Conservation (phyloP, 2,797 vertebrate species). For the Sciurus carolinensis region DNA sequence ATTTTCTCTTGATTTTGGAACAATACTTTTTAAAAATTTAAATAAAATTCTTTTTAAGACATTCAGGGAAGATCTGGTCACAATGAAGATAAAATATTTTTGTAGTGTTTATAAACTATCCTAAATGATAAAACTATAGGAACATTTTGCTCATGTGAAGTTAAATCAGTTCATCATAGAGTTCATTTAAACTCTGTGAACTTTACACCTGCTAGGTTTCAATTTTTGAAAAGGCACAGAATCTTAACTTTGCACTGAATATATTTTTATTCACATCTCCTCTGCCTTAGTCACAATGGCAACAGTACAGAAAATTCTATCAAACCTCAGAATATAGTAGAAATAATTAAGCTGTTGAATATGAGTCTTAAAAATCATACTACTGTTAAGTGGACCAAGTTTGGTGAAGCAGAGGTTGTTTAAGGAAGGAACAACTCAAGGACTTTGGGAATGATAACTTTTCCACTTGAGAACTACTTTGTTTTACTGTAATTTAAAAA, state of each 20-base stretch:
- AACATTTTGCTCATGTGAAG: conserved; percentile 85
- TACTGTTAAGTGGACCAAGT: conserved; percentile 94
- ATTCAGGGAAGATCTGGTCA: conserved; percentile 88
- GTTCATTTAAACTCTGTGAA: conserved; percentile 87
- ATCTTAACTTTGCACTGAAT: conserved; percentile 94
- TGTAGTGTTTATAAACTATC: conserved; percentile 86
- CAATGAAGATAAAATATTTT: conserved; percentile 87
- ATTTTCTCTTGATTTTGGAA: conserved; percentile 87
- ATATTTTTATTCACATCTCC: conserved; percentile 91
- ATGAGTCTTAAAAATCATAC: conserved; percentile 93
- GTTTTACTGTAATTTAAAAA: conserved; percentile 94
- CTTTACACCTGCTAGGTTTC: conserved; percentile 89
- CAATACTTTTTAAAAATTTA: conserved; percentile 84
- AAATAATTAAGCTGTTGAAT: conserved; percentile 94
- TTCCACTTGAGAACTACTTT: conserved; percentile 96
- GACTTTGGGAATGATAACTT: conserved; percentile 91
- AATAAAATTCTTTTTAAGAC: conserved; percentile 86
- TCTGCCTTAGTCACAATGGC: conserved; percentile 92
- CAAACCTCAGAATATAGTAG: conserved; percentile 94
- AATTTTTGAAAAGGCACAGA: conserved; percentile 90
- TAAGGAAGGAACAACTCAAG: conserved; percentile 91
- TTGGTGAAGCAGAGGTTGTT: conserved; percentile 90
- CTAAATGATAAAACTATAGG: conserved; percentile 86
- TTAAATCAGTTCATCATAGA: conserved; percentile 84
- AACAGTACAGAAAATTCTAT: conserved; percentile 92